Evolutionary conservation across 2,888 invertebrate genomes (phyloP).

Genomic region (Calephelis perditalis): DNA sequence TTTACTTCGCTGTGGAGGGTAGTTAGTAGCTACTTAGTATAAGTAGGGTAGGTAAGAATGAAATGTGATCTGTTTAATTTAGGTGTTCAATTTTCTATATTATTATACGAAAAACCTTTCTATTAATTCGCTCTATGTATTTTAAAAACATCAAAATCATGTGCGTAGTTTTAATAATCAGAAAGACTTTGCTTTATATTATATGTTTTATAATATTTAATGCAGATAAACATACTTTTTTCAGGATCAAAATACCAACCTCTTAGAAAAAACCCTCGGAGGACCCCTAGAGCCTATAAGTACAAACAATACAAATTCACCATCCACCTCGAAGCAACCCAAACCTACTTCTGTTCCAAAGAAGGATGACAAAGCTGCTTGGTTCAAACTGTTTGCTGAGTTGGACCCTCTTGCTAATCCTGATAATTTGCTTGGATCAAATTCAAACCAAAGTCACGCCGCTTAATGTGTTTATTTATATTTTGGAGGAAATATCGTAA

Average conservation of each 20-base stretch:
- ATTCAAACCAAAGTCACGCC: conserved; percentile 70
- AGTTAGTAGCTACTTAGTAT: too few species aligned
- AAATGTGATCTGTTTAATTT: too few species aligned
- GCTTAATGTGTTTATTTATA: conserved; percentile 42
- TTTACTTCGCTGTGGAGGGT: too few species aligned
- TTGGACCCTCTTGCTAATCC: conserved; percentile 94
- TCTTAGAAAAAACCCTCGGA: conserved; percentile 45
- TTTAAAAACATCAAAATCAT: too few species aligned
- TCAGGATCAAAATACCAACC: conserved; percentile 46
- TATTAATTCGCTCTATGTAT: too few species aligned
- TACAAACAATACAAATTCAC: conserved; percentile 33
- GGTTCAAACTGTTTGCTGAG: conserved; percentile 96
- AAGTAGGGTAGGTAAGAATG: too few species aligned
- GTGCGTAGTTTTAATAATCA: too few species aligned
- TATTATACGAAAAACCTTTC: too few species aligned
- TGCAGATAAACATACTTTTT: conserved; percentile 25
- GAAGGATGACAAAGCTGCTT: conserved; percentile 79
- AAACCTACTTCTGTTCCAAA: conserved; percentile 45
- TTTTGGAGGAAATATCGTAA: too few species aligned
- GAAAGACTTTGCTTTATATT: too few species aligned
- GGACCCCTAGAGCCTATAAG: conserved; percentile 41
- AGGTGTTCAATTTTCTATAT: too few species aligned
- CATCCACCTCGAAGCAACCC: conserved; percentile 22
- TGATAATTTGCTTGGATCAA: conserved; percentile 73
- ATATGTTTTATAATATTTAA: too few species aligned